These are phyloP conservation scores for Callaeas wilsoni DNA, from an alignment of 2,113 vertebrate genomes.

Conservation along the genomic window DNA sequence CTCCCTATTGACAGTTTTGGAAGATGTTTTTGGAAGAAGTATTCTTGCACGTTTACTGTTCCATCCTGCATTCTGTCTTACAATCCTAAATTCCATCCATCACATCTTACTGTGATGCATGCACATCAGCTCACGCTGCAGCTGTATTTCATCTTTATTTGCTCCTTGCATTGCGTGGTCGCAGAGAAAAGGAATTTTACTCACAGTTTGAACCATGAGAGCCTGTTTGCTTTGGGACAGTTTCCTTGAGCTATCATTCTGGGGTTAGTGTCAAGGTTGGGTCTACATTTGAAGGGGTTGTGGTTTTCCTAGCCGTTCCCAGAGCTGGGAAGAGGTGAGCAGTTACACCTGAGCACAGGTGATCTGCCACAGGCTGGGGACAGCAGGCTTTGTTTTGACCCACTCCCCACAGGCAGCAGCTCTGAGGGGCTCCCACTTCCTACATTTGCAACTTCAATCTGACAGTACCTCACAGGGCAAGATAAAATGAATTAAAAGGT, in stretches of 20 bases:
- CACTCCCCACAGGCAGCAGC: not conserved
- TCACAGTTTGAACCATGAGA: not conserved
- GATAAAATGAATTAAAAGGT: not conserved
- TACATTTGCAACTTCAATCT: not conserved
- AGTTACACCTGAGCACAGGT: not conserved
- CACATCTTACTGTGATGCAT: not conserved
- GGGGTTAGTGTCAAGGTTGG: not conserved
- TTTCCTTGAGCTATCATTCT: not conserved
- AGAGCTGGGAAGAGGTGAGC: not conserved
- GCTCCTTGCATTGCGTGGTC: accelerated
- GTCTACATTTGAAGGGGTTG: accelerated
- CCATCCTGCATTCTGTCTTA: not conserved
- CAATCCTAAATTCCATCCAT: not conserved
- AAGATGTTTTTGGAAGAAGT: not conserved
- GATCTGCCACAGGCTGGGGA: not conserved
- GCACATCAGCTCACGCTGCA: not conserved
- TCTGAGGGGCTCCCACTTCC: not conserved
- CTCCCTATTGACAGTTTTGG: not conserved
- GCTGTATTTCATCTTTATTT: not conserved
- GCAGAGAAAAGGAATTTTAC: not conserved
- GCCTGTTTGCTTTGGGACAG: not conserved
- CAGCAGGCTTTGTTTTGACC: not conserved
- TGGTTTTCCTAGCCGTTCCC: not conserved
- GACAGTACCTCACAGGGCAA: not conserved
- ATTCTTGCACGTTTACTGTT: not conserved